Percentiles rank a stretch among this genome's conserved stretches.
These are phyloP conservation scores for Taenaris catops DNA, from an alignment of 2,888 invertebrate species.

Conservation along the genomic window DNA sequence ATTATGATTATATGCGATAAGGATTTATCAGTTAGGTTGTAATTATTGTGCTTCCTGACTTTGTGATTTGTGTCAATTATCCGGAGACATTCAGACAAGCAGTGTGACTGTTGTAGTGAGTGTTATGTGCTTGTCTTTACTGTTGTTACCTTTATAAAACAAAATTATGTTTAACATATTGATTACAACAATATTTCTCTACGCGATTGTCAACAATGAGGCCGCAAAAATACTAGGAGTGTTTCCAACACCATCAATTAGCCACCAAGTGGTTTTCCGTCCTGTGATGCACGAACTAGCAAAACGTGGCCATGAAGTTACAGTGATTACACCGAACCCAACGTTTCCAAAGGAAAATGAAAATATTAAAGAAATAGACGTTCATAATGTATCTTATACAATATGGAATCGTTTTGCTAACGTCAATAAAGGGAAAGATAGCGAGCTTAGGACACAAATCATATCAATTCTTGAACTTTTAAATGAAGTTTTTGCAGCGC, in stretches of 20 bases:
- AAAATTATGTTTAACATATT: too few relatives aligned
- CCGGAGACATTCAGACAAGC: too few relatives aligned
- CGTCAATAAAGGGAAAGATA: constrained; percentile 2
- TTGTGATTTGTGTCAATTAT: too few relatives aligned
- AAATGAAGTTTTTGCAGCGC: constrained; percentile 15
- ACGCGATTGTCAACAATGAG: not conserved
- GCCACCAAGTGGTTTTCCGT: constrained; percentile 37
- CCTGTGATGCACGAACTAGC: constrained; percentile 34
- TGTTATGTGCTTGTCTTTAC: too few relatives aligned
- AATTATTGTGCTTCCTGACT: too few relatives aligned
- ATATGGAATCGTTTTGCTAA: constrained; percentile 3
- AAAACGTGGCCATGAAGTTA: constrained; percentile 35
- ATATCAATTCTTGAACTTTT: constrained; percentile 7
- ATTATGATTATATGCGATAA: too few relatives aligned
- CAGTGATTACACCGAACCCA: constrained; percentile 27
- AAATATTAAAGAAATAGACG: constrained; percentile 30
- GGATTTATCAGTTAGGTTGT: too few relatives aligned
- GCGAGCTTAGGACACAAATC: not conserved
- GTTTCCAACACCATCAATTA: constrained; percentile 35
- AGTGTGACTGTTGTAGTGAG: too few relatives aligned
- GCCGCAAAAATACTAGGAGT: constrained; percentile 10
- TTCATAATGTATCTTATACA: constrained; percentile 37
- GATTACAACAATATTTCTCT: too few relatives aligned
- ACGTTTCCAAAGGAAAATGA: too few relatives aligned
- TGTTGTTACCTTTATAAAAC: not conserved